A percentile compares a stretch with the other conserved stretches of the same genome.
Evolutionary conservation across 37 sponge, comb jelly and placozoan genomes (phyloP).

Genomic region (Halichondria panicea): DNA sequence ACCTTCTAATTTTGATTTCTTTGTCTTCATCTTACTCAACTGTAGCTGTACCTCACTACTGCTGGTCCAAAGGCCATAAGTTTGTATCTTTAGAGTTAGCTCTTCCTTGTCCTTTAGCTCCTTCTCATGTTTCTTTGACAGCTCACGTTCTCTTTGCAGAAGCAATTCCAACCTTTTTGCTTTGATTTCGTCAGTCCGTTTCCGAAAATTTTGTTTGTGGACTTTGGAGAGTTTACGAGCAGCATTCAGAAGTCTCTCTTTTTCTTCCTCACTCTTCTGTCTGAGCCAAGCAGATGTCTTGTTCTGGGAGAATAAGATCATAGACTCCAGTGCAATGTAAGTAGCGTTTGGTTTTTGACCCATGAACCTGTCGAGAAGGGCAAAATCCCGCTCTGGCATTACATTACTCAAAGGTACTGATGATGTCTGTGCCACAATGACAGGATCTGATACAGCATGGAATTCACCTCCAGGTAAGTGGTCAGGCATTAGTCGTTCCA

Average conservation of each 20-base stretch:
- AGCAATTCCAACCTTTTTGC: background rate
- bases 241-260: slow-evolving; percentile 13
- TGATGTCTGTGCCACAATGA: background rate
- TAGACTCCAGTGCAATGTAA: slow-evolving; percentile 29
- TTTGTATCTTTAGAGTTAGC: slow-evolving; percentile 8
- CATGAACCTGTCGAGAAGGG: slow-evolving; percentile 27
- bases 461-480: slow-evolving; percentile 40
- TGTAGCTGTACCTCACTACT: background rate
- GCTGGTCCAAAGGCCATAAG: slow-evolving; percentile 17
- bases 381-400: slow-evolving; percentile 40
- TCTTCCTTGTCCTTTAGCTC: slow-evolving; percentile 18
- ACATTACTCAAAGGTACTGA: slow-evolving; percentile 49
- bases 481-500: slow-evolving; percentile 22
- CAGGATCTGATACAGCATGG: slow-evolving; percentile 12
- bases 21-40: slow-evolving; percentile 4
- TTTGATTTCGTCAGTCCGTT: slow-evolving; percentile 14
- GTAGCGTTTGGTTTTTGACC: slow-evolving; percentile 50
- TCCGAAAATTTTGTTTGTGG: background rate
- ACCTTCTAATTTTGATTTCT: slow-evolving; percentile 13
- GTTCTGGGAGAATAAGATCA: slow-evolving; percentile 45
- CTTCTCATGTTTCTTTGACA: background rate
- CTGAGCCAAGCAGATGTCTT: slow-evolving; percentile 35
- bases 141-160: slow-evolving; percentile 1
- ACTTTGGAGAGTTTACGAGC: slow-evolving; percentile 13
- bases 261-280: background rate